A percentile compares a stretch with the other conserved stretches of the same genome.
Conservation (phyloP, 2,797 vertebrate genomes). For the Spinus pinus region DNA sequence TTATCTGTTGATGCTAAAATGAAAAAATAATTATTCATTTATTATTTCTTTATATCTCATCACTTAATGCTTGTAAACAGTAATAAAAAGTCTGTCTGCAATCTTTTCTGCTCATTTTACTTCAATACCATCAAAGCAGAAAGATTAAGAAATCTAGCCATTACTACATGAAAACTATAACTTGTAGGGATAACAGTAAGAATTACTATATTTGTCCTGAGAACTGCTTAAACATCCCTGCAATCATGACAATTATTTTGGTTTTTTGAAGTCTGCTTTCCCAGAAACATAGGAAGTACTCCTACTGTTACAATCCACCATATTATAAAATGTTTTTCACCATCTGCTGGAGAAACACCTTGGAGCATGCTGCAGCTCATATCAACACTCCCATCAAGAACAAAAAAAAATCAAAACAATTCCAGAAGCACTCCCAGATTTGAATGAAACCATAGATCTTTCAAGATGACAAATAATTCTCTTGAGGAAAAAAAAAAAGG, state of each 20-base stretch:
- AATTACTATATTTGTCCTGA: not conserved
- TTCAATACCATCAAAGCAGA: not conserved
- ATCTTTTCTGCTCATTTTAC: not conserved
- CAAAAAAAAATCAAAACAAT: not conserved
- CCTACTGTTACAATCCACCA: not conserved
- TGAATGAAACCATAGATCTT: not conserved
- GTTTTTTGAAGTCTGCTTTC: not conserved
- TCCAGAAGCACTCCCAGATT: not conserved
- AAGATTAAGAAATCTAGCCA: not conserved
- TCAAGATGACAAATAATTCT: not conserved
- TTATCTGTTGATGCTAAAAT: not conserved
- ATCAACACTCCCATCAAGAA: not conserved
- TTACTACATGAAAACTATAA: not conserved
- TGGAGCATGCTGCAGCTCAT: not conserved
- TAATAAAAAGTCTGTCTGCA: not conserved
- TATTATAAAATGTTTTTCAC: not conserved
- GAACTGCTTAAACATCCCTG: not conserved
- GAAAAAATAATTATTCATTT: not conserved
- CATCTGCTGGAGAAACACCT: not conserved
- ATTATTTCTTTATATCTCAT: not conserved
- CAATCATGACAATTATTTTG: not conserved
- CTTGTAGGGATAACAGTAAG: not conserved
- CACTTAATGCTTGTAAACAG: not conserved
- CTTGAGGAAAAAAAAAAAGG: accelerated
- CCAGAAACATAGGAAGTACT: not conserved